phyloP scores from a whole-genome alignment of 1,140 invertebrate genomes.

The Drosophila kurseongensis region DNA sequence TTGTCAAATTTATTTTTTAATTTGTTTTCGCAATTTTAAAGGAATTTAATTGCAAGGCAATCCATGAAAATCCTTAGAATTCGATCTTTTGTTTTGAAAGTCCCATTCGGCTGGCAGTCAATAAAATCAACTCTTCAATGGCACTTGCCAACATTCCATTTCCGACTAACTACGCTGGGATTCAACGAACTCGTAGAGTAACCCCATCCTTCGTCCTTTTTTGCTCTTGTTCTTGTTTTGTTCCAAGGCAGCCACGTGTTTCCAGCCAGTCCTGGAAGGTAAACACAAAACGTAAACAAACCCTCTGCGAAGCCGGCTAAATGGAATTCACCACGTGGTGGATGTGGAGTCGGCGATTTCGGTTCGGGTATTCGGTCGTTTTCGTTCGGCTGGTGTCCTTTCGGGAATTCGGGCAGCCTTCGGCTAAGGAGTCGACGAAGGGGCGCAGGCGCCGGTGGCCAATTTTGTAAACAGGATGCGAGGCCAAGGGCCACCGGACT shows the following conservation, averaged over 20 bases:
- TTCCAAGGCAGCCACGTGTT: slow-evolving; percentile 25
- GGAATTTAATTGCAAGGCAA: background rate
- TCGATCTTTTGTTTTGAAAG: slow-evolving; percentile 22
- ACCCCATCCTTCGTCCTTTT: background rate
- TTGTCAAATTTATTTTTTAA: background rate
- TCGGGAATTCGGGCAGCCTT: slow-evolving; percentile 7
- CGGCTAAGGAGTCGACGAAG: slow-evolving; percentile 9
- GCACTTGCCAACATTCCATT: slow-evolving; percentile 32
- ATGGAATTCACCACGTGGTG: slow-evolving; percentile 45
- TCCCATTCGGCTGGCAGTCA: slow-evolving; percentile 1
- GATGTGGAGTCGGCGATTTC: background rate
- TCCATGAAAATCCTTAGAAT: background rate
- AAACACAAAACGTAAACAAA: slow-evolving; percentile 76
- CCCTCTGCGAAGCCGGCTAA: slow-evolving; percentile 17
- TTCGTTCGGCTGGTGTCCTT: slow-evolving; percentile 2
- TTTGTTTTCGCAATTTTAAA: no score
- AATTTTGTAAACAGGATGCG: slow-evolving; percentile 46
- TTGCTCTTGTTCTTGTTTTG: background rate
- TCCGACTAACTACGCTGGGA: slow-evolving; percentile 10
- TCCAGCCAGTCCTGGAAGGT: slow-evolving; percentile 50
- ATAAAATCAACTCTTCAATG: slow-evolving; percentile 25
- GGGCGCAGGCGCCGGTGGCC: slow-evolving; percentile 65
- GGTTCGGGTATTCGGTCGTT: slow-evolving; percentile 2
- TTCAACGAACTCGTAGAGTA: slow-evolving; percentile 20
- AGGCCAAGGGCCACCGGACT: slow-evolving; percentile 27